A percentile compares a stretch with the other conserved stretches of the same genome.
These are phyloP conservation scores for Formica selysi DNA, from an alignment of 1,140 invertebrate genomes.

Conservation along the genomic window DNA sequence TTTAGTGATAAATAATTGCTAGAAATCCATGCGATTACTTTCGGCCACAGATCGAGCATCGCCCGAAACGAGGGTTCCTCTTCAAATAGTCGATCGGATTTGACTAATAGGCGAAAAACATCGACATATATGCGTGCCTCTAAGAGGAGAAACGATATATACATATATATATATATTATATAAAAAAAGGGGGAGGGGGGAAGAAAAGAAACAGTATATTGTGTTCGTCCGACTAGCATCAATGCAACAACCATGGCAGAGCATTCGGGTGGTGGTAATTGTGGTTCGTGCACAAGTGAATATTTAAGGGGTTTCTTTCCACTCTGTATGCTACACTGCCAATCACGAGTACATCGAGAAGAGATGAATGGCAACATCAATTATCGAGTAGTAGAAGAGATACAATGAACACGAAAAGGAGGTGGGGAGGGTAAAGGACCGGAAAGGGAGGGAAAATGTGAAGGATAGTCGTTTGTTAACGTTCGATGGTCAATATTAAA, in stretches of 20 bases:
- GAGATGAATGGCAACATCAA: slow-evolving; percentile 40
- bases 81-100: slow-evolving; percentile 56
- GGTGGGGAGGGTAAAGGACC: neutral
- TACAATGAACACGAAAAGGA: slow-evolving; percentile 1
- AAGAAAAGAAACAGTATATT: slow-evolving; percentile 8
- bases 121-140: slow-evolving; percentile 55
- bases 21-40: slow-evolving; percentile 7
- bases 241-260: slow-evolving; percentile 56
- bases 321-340: slow-evolving; percentile 44
- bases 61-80: slow-evolving; percentile 21
- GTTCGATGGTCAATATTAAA: slow-evolving; percentile 10
- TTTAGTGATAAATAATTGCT: neutral
- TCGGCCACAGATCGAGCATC: slow-evolving; percentile 66
- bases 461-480: slow-evolving; percentile 8
- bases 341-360: slow-evolving; percentile 30
- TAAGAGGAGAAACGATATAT: slow-evolving; percentile 29
- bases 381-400: slow-evolving; percentile 37
- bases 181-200: neutral
- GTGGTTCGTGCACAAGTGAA: slow-evolving; percentile 59
- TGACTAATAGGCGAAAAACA: slow-evolving; percentile 68
- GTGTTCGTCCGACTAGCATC: slow-evolving; percentile 51
- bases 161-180: neutral
- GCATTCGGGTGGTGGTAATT: slow-evolving; percentile 51
- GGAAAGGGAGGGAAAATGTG: neutral
- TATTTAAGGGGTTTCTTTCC: slow-evolving; percentile 56